Evolutionary conservation across 2,888 invertebrate genomes (phyloP).

Genomic region (Choristoneura rosaceana): DNA sequence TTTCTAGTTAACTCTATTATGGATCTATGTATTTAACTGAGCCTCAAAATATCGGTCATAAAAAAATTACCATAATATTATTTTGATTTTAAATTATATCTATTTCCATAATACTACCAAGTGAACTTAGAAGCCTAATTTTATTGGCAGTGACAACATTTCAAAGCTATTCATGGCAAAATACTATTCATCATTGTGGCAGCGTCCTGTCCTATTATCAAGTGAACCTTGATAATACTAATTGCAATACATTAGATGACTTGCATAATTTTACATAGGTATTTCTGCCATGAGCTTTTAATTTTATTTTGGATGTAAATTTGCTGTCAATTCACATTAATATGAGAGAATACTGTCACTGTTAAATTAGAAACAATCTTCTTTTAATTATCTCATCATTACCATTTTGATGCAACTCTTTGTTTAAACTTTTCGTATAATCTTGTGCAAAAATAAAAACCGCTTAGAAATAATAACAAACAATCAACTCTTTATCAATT

Average conservation of each 20-base stretch:
- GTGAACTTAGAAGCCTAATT: background rate
- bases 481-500: too few species aligned
- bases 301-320: background rate
- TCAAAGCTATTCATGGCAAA: background rate
- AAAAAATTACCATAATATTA: too few species aligned
- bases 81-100: too few species aligned
- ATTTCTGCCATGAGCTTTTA: background rate
- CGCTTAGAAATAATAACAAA: too few species aligned
- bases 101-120: background rate
- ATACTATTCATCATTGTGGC: conserved; percentile 4
- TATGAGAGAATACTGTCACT: too few species aligned
- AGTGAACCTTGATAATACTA: conserved; percentile 7
- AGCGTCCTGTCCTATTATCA: background rate
- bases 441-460: background rate
- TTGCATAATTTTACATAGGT: background rate
- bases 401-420: too few species aligned
- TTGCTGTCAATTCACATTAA: background rate
- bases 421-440: too few species aligned
- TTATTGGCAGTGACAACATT: conserved; percentile 1
- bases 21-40: too few species aligned
- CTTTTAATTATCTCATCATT: too few species aligned
- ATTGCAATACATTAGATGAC: conserved; percentile 16
- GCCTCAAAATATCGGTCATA: too few species aligned
- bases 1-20: too few species aligned
- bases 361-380: too few species aligned